Evolutionary conservation across 1,140 invertebrate species (phyloP).

Genomic region (Ostrea edulis): DNA sequence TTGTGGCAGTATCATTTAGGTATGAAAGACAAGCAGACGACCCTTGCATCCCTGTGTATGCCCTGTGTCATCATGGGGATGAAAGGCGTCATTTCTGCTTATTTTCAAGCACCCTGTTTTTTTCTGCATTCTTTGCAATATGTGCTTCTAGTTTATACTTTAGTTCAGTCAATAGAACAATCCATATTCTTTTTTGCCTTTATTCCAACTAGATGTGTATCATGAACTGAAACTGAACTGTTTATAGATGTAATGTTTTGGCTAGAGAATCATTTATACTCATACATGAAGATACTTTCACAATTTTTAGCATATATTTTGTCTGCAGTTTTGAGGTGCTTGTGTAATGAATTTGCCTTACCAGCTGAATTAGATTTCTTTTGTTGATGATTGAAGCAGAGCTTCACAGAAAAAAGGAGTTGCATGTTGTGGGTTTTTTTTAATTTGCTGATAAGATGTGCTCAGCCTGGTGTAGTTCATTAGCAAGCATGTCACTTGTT

Average conservation of each 20-base stretch:
- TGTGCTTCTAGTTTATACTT: not conserved
- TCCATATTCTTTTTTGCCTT: not conserved
- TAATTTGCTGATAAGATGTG: not conserved
- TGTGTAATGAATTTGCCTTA: slow-evolving; percentile 18
- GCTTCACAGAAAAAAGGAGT: not conserved
- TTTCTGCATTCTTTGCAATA: slow-evolving; percentile 11
- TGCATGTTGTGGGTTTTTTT: not conserved
- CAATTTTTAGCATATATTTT: not conserved
- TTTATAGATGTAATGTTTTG: not conserved
- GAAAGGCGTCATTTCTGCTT: slow-evolving; percentile 7
- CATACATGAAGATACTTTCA: slow-evolving; percentile 35
- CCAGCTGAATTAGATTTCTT: not conserved
- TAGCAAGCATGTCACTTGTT: slow-evolving; percentile 28
- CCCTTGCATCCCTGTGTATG: slow-evolving; percentile 29
- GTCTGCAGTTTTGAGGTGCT: not conserved
- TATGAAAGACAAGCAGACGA: slow-evolving; percentile 38
- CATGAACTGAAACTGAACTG: not conserved
- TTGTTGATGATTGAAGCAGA: not conserved
- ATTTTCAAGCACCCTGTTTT: slow-evolving; percentile 7
- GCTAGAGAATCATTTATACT: not conserved
- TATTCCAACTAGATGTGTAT: not conserved
- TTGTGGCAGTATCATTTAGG: slow-evolving; percentile 61
- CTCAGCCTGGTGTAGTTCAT: not conserved
- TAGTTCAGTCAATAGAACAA: not conserved
- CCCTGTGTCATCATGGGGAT: not conserved